Percentiles rank a stretch among this genome's conserved stretches.
Conservation (phyloP, 2,888 invertebrate genomes). For the Venusia cambrica region DNA sequence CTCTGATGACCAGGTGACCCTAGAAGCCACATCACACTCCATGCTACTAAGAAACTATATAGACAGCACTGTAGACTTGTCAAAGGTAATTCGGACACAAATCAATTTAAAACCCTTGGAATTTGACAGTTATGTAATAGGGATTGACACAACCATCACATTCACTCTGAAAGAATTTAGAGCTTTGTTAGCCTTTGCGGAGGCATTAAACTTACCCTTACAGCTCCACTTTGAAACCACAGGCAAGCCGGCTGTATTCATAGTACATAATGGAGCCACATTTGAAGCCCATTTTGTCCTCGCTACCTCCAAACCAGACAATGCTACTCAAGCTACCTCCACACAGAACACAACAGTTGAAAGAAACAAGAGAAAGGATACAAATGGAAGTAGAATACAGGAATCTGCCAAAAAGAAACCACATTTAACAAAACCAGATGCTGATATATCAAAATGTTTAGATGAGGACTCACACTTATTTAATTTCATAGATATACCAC, state of each 20-base stretch:
- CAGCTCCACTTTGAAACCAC: conserved; percentile 87
- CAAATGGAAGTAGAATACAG: conserved; percentile 27
- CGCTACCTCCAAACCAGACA: conserved; percentile 86
- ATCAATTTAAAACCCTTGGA: conserved; percentile 86
- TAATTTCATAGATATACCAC: conserved; percentile 69
- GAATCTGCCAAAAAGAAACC: conserved; percentile 58
- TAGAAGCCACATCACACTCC: conserved; percentile 84
- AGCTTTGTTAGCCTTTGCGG: conserved; percentile 90
- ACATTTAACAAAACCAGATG: conserved; percentile 47
- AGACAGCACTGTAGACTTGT: conserved; percentile 83
- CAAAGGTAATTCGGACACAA: conserved; percentile 89
- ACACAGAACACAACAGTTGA: conserved; percentile 62
- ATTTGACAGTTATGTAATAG: conserved; percentile 85
- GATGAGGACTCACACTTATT: conserved; percentile 76
- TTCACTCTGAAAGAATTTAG: conserved; percentile 93
- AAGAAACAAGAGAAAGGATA: conserved; percentile 52
- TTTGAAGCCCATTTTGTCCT: conserved; percentile 91
- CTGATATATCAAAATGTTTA: conserved; percentile 59
- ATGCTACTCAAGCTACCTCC: conserved; percentile 55
- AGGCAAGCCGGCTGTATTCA: conserved; percentile 89
- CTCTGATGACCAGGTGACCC: conserved; percentile 90
- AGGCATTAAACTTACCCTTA: conserved; percentile 85
- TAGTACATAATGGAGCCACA: conserved; percentile 85
- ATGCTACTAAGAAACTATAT: conserved; percentile 89
- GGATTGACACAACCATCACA: conserved; percentile 86